Base-by-base conservation (phyloP, 2,888 invertebrate species). In the Pammene aurita region DNA sequence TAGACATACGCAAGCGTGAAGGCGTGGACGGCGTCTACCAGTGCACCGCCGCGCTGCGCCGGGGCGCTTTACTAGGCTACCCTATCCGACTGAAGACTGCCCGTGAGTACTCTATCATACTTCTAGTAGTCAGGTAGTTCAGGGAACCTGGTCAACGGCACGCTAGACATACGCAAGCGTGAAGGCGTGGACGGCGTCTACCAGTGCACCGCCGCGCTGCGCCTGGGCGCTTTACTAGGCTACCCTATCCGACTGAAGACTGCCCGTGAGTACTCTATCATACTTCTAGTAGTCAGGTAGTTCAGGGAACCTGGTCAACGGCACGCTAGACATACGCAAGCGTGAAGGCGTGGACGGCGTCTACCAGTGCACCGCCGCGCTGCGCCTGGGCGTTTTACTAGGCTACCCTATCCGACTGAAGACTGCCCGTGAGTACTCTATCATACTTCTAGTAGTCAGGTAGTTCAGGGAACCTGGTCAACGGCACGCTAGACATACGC, bases 371-470 rank as follows among this genome's bases (percentile, higher is more conserved):
- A 74, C 76, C 2, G 84, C 83, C 70, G 74, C 75, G 38, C 83
- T 86, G 60, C 84, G 80, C 11, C 84, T 78, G 0, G 87, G 89
- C 0, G 44, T 80, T 18, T 84, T 91, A 72, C 84, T 91, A n/a
- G 90, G 90, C 0, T 86, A 85, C 70, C 90, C 90, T 0, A 71
- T 86, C 11, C 77, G 81, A 57, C 76, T 91, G 74, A 86, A 84
- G 74, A 88, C 85, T 79, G 86, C 89, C 68, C 84, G 92, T 92
- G 66, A 91, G 91, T 90, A 79, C 41, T n/a, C 26, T 26, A 26
- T 26, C 26, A 26, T 26, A 26, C 26, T 26, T 26, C 2, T 26
- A 26, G 1, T 4, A 26, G 26, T 26, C 26, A 26, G 26, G 4
- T 26, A 26, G 4, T 26, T n/a, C 26, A 4, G 26, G 26, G 1